phyloP scores from a whole-genome alignment of 1,140 invertebrate genomes.

The Oedothorax gibbosus region DNA sequence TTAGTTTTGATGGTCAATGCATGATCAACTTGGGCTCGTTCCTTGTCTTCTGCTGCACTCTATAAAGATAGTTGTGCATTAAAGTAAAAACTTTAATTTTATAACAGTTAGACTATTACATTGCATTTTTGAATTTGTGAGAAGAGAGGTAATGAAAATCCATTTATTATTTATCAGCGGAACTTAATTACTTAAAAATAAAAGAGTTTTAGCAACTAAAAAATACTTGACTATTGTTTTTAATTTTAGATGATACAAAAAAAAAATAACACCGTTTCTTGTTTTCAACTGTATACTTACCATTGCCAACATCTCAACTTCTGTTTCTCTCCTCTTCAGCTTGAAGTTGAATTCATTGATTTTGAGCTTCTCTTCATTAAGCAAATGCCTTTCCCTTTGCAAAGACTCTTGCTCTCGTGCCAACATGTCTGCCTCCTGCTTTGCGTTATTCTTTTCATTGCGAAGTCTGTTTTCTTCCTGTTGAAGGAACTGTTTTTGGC shows the following conservation, averaged over 20 bases:
- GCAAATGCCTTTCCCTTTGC: slow-evolving; percentile 16
- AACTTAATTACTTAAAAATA: too few species aligned
- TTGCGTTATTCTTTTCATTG: slow-evolving; percentile 19
- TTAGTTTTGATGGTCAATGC: slow-evolving; percentile 33
- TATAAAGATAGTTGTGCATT: background rate
- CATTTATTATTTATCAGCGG: too few species aligned
- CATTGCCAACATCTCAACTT: slow-evolving; percentile 41
- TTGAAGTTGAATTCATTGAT: slow-evolving; percentile 21
- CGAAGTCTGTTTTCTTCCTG: slow-evolving; percentile 37
- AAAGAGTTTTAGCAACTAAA: too few species aligned
- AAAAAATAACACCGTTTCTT: too few species aligned
- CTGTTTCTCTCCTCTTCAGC: slow-evolving; percentile 24
- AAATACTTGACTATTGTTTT: too few species aligned
- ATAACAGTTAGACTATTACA: too few species aligned
- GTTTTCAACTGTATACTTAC: background rate
- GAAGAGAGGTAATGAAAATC: too few species aligned
- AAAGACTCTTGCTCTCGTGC: slow-evolving; percentile 30
- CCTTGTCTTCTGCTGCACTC: slow-evolving; percentile 26
- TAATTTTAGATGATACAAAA: too few species aligned
- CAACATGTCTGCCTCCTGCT: slow-evolving; percentile 31
- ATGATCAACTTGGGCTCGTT: slow-evolving; percentile 20
- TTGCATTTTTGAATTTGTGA: too few species aligned
- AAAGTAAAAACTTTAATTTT: too few species aligned
- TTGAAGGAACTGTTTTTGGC: slow-evolving; percentile 25
- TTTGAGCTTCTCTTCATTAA: slow-evolving; percentile 29